Base-by-base conservation (phyloP, 1,140 invertebrate genomes). In the Hormaphis cornu region DNA sequence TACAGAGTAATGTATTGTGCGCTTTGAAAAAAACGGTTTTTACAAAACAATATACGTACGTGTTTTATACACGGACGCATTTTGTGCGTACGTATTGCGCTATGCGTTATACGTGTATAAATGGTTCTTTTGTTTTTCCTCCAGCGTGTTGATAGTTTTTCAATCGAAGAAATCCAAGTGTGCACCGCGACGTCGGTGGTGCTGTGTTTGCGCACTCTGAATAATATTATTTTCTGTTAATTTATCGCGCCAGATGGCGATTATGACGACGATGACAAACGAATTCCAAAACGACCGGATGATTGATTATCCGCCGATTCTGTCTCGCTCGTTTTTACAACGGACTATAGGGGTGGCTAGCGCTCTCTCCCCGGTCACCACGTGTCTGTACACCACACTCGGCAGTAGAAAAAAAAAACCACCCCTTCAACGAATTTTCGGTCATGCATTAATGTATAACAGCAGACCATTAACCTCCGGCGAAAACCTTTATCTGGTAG, bases 341-440 rank as follows among this genome's bases (percentile, higher is more conserved):
- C 28, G n/a, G 33, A 53, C 28, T 53, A 28, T 37, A 14, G 33
- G 14, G 30, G 18, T 9, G 33, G 28, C 9, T 6, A 8, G 16
- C 8, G 3, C 28, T 30, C 16, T 6, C 28, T 16, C 52, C 10
- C 28, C 26, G n/a, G 16, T 28, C 16, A 26, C 10, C 26, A 10
- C 33, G 24, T n/a, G n/a, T n/a, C n/a, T n/a, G n/a, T n/a, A n/a
- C n/a, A n/a, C n/a, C 20, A 16, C 14, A 40, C 54, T 40, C n/a
- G 33, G 35, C 22, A 16, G 20, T 37, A 56, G 37, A 56, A 56
- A 56, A 58, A 85, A 74, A 79, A 81, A 77, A 82, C 20, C 28
- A 48, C n/a, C n/a, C n/a, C n/a, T n/a, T 66, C 61, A 48, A 50
- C 12, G 50, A 66, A 48, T 22, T 44, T 44, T 18, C 33, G 44